Evolutionary conservation across 2,113 vertebrate species (phyloP).

Genomic region (Mirounga angustirostris): DNA sequence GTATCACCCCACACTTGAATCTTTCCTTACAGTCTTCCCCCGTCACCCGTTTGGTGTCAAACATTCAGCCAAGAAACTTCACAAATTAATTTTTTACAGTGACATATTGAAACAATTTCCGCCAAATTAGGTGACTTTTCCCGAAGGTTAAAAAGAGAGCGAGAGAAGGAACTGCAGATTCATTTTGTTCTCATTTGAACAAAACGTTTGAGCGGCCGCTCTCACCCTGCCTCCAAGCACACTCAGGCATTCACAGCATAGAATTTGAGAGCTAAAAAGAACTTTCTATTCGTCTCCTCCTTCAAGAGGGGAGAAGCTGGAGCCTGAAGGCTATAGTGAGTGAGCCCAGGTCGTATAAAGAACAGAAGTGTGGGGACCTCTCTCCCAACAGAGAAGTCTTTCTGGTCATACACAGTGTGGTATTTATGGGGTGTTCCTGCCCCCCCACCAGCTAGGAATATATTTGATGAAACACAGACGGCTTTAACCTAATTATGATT

Average conservation of each 20-base stretch:
- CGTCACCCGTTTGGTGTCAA: background rate
- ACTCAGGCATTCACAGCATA: background rate
- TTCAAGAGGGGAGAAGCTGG: background rate
- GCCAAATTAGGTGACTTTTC: background rate
- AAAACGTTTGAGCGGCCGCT: background rate
- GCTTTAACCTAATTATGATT: conserved; percentile 27
- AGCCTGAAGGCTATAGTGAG: background rate
- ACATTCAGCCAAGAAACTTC: background rate
- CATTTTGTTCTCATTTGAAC: background rate
- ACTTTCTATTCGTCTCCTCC: background rate
- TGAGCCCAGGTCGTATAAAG: background rate
- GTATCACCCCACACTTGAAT: background rate
- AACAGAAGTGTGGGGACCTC: background rate
- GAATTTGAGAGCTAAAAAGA: background rate
- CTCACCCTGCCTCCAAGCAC: background rate
- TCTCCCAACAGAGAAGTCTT: background rate
- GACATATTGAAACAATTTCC: background rate
- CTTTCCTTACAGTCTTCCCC: background rate
- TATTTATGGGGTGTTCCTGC: background rate
- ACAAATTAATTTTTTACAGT: background rate
- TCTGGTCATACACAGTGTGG: background rate
- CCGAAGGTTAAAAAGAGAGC: background rate
- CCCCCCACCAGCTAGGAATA: background rate
- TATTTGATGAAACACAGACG: background rate
- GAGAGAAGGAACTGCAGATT: background rate